phyloP scores from a whole-genome alignment of 2,113 vertebrate genomes.

The Ochotona princeps region DNA sequence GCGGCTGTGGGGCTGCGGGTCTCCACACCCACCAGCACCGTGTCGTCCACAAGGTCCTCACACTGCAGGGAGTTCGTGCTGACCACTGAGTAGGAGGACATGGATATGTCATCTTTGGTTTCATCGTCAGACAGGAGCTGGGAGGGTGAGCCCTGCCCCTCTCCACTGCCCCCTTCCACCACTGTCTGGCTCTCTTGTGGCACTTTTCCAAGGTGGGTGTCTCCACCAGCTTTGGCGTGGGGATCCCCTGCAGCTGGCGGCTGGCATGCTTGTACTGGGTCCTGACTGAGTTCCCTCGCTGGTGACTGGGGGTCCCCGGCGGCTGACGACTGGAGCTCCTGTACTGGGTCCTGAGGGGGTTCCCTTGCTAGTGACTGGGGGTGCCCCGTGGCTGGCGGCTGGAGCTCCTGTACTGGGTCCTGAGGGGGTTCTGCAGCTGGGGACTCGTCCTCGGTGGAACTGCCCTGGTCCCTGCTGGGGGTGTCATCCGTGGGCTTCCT shows the following conservation, averaged over 20 bases:
- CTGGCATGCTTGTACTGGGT: slow-evolving; percentile 74
- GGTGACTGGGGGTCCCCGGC: too few species aligned
- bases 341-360: too few species aligned
- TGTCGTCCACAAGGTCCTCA: slow-evolving; percentile 94
- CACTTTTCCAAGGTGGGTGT: slow-evolving; percentile 75
- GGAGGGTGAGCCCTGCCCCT: slow-evolving; percentile 83
- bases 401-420: too few species aligned
- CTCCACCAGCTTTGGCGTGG: slow-evolving; percentile 69
- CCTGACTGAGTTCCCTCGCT: slow-evolving; percentile 50
- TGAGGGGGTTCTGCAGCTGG: not conserved
- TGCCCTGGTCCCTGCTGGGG: slow-evolving; percentile 65
- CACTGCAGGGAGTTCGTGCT: slow-evolving; percentile 93
- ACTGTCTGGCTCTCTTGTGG: slow-evolving; percentile 81
- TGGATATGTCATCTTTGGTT: slow-evolving; percentile 93
- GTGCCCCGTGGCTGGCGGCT: too few species aligned
- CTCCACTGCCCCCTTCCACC: slow-evolving; percentile 78
- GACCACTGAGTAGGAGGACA: slow-evolving; percentile 96
- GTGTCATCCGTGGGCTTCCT: slow-evolving; percentile 84
- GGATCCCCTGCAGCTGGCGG: slow-evolving; percentile 61
- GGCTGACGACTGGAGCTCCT: too few species aligned
- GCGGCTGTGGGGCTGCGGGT: slow-evolving; percentile 74
- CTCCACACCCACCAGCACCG: slow-evolving; percentile 90
- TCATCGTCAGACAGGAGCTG: slow-evolving; percentile 90
- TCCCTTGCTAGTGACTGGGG: too few species aligned
- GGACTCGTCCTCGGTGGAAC: slow-evolving; percentile 78